These are phyloP conservation scores for Harpagifer antarcticus DNA, from an alignment of 2,797 vertebrate genomes.

Conservation along the genomic window DNA sequence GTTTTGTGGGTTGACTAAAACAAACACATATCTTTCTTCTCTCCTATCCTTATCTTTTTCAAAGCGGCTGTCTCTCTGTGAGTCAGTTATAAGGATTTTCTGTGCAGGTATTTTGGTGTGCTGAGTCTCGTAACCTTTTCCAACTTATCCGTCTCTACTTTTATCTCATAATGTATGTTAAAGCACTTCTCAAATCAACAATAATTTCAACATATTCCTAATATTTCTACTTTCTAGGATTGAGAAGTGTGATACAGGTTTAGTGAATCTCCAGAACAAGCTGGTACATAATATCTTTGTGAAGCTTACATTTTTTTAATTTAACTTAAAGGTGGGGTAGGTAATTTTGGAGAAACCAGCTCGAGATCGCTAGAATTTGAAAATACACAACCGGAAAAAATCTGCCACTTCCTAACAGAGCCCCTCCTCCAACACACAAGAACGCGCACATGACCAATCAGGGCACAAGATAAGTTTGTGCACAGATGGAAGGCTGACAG, in stretches of 20 bases:
- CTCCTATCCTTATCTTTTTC: conserved; percentile 8
- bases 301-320: not conserved
- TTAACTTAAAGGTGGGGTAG: too few relatives aligned
- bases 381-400: too few relatives aligned
- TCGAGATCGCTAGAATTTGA: too few relatives aligned
- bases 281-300: not conserved
- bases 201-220: not conserved
- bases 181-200: not conserved
- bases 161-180: not conserved
- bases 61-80: conserved; percentile 2
- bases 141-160: not conserved
- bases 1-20: conserved; percentile 29
- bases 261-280: not conserved
- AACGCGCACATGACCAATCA: too few relatives aligned
- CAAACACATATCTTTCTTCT: not conserved
- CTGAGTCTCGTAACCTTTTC: conserved; percentile 14
- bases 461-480: too few relatives aligned
- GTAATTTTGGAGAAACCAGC: too few relatives aligned
- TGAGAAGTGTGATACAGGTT: not conserved
- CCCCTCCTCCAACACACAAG: too few relatives aligned
- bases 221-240: not conserved
- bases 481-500: too few relatives aligned
- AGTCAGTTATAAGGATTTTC: not conserved
- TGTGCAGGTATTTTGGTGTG: not conserved
- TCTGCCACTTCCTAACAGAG: too few relatives aligned